Percentiles rank a stretch among this genome's conserved stretches.
These are phyloP conservation scores for Channa argus DNA, from an alignment of 2,113 vertebrate species.

Conservation along the genomic window DNA sequence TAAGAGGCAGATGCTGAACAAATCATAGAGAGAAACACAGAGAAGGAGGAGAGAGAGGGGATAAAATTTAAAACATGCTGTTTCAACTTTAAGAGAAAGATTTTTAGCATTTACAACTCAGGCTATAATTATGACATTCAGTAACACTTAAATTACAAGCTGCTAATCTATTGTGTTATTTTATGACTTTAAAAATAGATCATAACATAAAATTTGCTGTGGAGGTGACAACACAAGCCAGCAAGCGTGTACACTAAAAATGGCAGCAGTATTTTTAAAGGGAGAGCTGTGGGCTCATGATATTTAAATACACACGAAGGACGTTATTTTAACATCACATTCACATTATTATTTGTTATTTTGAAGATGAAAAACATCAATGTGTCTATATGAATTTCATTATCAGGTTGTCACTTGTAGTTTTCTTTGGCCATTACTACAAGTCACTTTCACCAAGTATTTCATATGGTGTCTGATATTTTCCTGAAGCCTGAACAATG, in stretches of 20 bases:
- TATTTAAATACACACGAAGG: not conserved
- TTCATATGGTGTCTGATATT: too few relatives aligned
- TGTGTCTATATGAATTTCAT: too few relatives aligned
- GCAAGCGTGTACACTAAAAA: not conserved
- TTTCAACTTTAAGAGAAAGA: slow-evolving; percentile 12
- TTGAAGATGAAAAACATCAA: too few relatives aligned
- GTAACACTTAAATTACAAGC: slow-evolving; percentile 29
- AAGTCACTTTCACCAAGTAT: too few relatives aligned
- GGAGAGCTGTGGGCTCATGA: not conserved
- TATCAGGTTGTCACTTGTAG: too few relatives aligned
- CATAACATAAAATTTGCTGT: not conserved
- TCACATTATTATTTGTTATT: too few relatives aligned
- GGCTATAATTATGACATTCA: slow-evolving; percentile 1
- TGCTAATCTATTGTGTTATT: slow-evolving; percentile 20
- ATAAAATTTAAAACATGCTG: too few relatives aligned
- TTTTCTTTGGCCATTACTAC: too few relatives aligned
- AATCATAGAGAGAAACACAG: slow-evolving; percentile 21
- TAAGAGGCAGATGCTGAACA: slow-evolving; percentile 46
- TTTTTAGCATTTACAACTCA: slow-evolving; percentile 16
- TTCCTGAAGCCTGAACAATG: too few relatives aligned
- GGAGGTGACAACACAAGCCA: not conserved
- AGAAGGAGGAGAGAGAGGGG: not conserved
- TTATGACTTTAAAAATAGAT: slow-evolving; percentile 24
- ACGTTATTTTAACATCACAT: too few relatives aligned
- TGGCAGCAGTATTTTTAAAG: not conserved